Evolutionary conservation across 2,113 vertebrate genomes (phyloP).

Genomic region (Mandrillus leucophaeus): DNA sequence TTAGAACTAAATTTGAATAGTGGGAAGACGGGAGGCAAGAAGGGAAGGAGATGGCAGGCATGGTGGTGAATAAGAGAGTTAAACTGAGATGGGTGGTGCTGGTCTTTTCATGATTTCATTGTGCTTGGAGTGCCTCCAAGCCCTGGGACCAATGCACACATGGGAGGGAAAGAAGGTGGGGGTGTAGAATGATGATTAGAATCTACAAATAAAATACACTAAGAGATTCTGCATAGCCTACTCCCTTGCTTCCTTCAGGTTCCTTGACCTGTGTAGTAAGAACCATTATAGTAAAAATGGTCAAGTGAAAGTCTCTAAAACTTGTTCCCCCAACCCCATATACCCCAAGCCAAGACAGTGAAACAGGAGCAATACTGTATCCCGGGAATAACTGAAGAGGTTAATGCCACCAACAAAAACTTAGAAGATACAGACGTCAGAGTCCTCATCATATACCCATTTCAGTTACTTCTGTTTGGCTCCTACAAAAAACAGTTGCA

Average conservation of each 20-base stretch:
- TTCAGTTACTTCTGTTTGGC: not conserved
- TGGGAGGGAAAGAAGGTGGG: constrained; percentile 64
- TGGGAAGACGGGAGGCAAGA: constrained; percentile 56
- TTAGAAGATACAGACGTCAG: not conserved
- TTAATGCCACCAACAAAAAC: not conserved
- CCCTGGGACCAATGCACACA: constrained; percentile 53
- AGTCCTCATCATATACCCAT: not conserved
- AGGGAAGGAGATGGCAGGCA: not conserved
- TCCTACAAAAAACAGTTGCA: not conserved
- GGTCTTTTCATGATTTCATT: constrained; percentile 70
- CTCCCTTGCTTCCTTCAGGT: not conserved
- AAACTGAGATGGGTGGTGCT: not conserved
- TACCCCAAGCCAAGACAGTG: not conserved
- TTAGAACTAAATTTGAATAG: constrained; percentile 80
- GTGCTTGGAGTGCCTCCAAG: constrained; percentile 75
- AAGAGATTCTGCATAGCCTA: not conserved
- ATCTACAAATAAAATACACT: constrained; percentile 75
- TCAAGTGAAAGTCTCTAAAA: not conserved
- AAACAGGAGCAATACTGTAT: not conserved
- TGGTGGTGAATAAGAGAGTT: not conserved
- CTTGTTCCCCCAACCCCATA: not conserved
- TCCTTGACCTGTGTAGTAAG: not conserved
- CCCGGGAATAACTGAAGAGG: not conserved
- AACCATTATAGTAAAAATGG: not conserved
- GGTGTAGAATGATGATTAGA: constrained; percentile 72